Base-by-base conservation (phyloP, 2,888 invertebrate genomes). In the Molorchus minor region DNA sequence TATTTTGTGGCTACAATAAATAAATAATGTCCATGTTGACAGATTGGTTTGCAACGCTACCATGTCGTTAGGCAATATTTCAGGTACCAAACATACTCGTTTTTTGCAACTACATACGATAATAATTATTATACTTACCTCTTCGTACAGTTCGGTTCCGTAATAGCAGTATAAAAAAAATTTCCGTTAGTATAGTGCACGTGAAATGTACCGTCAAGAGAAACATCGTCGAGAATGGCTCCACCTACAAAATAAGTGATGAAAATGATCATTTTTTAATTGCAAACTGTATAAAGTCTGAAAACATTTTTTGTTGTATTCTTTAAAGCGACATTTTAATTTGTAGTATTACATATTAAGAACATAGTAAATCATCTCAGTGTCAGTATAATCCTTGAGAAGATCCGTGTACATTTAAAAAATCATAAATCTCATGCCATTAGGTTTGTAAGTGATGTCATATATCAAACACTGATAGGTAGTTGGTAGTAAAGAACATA, bases 101-200 rank as follows among this genome's bases (percentile, higher is more conserved):
- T n/a, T n/a, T n/a, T n/a, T n/a, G n/a, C n/a, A n/a, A n/a, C n/a
- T n/a, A n/a, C n/a, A n/a, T n/a, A n/a, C n/a, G n/a, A n/a, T n/a
- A n/a, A n/a, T n/a, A n/a, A n/a, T n/a, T n/a, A n/a, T n/a, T n/a
- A n/a, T n/a, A 49, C 67, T 67, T 68, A 84, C 85, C 79, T 84
- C 82, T 59, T 80, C 79, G 7, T 81, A 78, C 0, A 84, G 75
- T 59, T 82, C 75, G 58, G 82, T 80, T 19, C 84, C 84, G 54
- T 82, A 82, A 61, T 82, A 82, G 47, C 84, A 84, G 64, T 81
- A 84, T 1, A 83, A 49, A 56, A 81, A n/a, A 83, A 7, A 84
- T 79, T 70, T 84, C 80, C 13, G 78, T 71, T 56, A 77, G 72
- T 80, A 84, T 81, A 15, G 74, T 75, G 0, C 75, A 10, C 1